Conservation (phyloP, 2,113 vertebrate species). For the Urocynchramus pylzowi region DNA sequence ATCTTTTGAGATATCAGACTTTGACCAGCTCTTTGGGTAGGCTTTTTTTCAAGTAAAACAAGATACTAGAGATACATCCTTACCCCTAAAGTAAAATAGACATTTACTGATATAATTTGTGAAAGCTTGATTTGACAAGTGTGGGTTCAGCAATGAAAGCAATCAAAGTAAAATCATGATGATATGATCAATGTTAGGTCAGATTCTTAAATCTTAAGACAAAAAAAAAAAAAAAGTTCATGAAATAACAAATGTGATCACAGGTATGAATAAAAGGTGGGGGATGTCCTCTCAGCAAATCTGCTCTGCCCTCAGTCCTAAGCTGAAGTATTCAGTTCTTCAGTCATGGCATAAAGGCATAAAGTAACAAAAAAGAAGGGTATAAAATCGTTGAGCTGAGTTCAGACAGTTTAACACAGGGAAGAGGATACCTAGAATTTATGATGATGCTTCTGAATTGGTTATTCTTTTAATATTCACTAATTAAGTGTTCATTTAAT, state of each 20-base stretch:
- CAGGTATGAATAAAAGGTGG: accelerated
- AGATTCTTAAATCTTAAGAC: background rate
- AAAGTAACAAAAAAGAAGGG: background rate
- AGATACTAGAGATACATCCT: background rate
- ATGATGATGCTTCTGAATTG: background rate
- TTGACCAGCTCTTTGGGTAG: background rate
- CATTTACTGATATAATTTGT: background rate
- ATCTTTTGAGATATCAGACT: background rate
- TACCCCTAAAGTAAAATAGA: background rate
- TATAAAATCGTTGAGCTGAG: background rate
- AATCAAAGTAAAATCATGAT: background rate
- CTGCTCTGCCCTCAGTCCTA: background rate
- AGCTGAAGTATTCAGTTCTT: background rate
- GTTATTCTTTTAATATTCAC: conserved; percentile 27
- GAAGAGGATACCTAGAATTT: background rate
- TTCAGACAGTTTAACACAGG: background rate
- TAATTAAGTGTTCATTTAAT: background rate
- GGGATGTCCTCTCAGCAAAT: background rate
- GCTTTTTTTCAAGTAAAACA: background rate
- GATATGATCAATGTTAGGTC: background rate
- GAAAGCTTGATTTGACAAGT: background rate
- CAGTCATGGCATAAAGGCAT: background rate
- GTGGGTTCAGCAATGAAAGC: background rate
- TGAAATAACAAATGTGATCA: background rate
- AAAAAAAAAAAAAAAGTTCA: background rate